Evolutionary conservation across 2,888 invertebrate species (phyloP).

Genomic region (Chrysolina americana): DNA sequence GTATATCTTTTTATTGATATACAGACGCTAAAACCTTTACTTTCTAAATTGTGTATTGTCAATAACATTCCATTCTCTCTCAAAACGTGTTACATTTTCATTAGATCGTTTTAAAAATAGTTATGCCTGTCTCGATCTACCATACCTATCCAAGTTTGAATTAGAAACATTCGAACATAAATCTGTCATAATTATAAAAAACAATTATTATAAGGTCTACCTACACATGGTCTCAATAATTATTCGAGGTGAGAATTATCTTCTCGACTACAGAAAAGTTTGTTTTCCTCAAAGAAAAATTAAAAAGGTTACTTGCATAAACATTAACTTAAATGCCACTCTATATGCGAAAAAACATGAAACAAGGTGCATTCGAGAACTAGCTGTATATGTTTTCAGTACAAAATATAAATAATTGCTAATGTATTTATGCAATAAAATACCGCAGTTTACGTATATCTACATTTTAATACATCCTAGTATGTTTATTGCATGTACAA

Average conservation of each 20-base stretch:
- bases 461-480: conserved; percentile 35
- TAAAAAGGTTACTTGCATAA: not conserved
- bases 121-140: too few species aligned
- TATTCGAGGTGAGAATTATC: not conserved
- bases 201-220: not conserved
- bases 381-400: conserved; percentile 34
- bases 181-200: too few species aligned
- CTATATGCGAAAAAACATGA: conserved; percentile 7
- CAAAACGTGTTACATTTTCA: too few species aligned
- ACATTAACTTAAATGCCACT: not conserved
- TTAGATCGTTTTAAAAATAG: too few species aligned
- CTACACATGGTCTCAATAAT: not conserved
- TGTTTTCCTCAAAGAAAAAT: conserved; percentile 8
- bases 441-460: conserved; percentile 29
- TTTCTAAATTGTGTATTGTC: not conserved
- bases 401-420: conserved; percentile 38
- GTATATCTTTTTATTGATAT: too few species aligned
- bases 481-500: conserved; percentile 38
- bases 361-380: conserved; percentile 15
- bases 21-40: too few species aligned
- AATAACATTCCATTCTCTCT: not conserved
- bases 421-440: conserved; percentile 42
- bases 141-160: too few species aligned
- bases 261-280: conserved; percentile 5
- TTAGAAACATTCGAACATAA: too few species aligned